Base-by-base conservation (phyloP, 1,140 invertebrate species). In the Papilio polytes region DNA sequence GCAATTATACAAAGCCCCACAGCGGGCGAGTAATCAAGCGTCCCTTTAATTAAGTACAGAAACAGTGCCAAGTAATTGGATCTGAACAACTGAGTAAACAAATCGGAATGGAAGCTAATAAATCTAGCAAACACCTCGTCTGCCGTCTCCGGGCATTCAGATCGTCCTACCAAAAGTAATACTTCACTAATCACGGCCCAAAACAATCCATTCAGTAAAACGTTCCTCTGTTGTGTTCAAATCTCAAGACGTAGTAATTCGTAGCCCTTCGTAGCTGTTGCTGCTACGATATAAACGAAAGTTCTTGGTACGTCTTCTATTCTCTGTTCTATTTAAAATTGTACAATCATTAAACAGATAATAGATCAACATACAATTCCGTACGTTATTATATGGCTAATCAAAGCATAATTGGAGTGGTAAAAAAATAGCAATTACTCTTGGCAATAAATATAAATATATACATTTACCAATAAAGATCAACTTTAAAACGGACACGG, bases 11-110 rank as follows among this genome's bases (percentile, higher is more conserved):
- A 93, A 92, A 94, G 93, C 92, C 92, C 91, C 93, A 88, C 92
- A 93, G 93, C 93, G 92, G 92, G 92, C 92, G 92, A 93, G 92
- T 94, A 93, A 94, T 94, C 93, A 94, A 93, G 89, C 93, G 93
- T 93, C 93, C 93, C 93, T 94, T 94, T 94, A 94, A 94, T 94
- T 94, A 94, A 94, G 93, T 93, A 94, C 93, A 94, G 93, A 93
- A 94, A 93, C 93, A 93, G 93, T 94, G 92, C 91, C 92, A 94
- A 94, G 93, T 94, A 94, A 94, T 94, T 94, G 92, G 93, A 94
- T 94, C 93, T 94, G 90, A 94, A 94, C 93, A 94, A 94, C 92
- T 91, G 92, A 92, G 92, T 94, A 94, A 94, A 94, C 93, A 94
- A 94, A 94, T 94, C 92, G 92, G 94, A 94, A 94, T 94, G 88